Evolutionary conservation across 2,797 vertebrate species (phyloP), one percentile per base, ranked within the genome.

Genomic region (Anas flavirostris): DNA sequence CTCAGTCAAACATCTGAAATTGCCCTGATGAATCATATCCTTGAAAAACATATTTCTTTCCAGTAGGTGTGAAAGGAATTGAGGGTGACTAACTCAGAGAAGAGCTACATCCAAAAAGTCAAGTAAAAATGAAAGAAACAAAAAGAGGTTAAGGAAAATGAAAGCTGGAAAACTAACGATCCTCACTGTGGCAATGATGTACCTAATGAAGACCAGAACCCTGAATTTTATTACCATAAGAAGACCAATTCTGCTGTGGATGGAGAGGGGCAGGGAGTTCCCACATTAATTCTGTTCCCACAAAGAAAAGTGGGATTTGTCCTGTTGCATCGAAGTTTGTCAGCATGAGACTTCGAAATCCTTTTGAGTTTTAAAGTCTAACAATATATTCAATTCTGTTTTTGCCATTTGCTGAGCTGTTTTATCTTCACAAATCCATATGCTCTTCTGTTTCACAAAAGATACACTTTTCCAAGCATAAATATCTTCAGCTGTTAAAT

Each of bases 401-500:
- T 93, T 88, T 96, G 52, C 55, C 75, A 80, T 68, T 76, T 92
- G 58, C n/a, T 75, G 56, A 69, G 37, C 21, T 90, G 80, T 79
- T 95, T 92, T 86, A 53, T 94, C 86, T 94, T 94, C 70, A 88
- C 10, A 82, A 94, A 90, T 93, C 88, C 88, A 94, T 92, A 93
- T 94, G 95, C 60, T 84, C 33, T 62, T 50, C 55, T 80, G 10
- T 83, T 93, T 76, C 59, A 76, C 48, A 86, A 81, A 90, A 35
- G 39, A 82, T 48, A 85, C 19, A 58, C 13, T 92, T 89, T 85
- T 92, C 37, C 26, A 93, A 72, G 37, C 28, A 58, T 86, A 86
- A 95, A 39, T 88, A 63, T 82, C 35, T 90, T 93, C 80, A 94
- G 70, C 50, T 96, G 79, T 86, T 90, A 92, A 92, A 81, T 75